Evolutionary conservation across 2,797 vertebrate species (phyloP), one percentile per base, ranked within the genome.

Genomic region (Gouania willdenowi): DNA sequence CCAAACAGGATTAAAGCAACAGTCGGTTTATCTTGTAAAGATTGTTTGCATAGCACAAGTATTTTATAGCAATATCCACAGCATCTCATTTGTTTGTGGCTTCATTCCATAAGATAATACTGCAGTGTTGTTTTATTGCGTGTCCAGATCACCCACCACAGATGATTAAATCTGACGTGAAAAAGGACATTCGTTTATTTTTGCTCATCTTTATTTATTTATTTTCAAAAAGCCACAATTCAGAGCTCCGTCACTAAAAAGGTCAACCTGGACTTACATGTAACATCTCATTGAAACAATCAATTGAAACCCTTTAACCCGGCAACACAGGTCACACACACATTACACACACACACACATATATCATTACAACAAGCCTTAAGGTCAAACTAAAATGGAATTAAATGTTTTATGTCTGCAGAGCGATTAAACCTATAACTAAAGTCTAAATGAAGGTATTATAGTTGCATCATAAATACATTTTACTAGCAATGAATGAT

Each of bases 251-350:
- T 21, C 38, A 9, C 25, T 53, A 9, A 66, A 79, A 77, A 75
- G 55, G 71, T 75, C 71, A 37, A 20, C 13, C 5, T 38, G 25
- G 28, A 61, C 47, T 66, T 55, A 53, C 34, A 54, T 52, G 32
- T 47, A 60, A 72, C 69, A 67, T 74, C 41, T 67, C 72, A 69
- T 55, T 63, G 40, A 66, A 41, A 38, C 41, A 24, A 71, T 75
- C 54, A 41, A 66, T 74, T 63, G 21, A 43, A 60, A 41, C 12
- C 54, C 28, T 32, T 55, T 55, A 52, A 62, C 48, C 62, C 55
- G 69, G 56, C 66, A 66, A 40, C 44, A 32, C 15, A 15, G 54
- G 51, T 74, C 71, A 63, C 13, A 30, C 71, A 62, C 55, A 53
- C 45, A 69, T 71, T 65, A 53, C 52, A 71, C 71, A 63, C 13